These are phyloP conservation scores for Stylophora pistillata DNA, from an alignment of 64 coral and sea anemone genomes.

Conservation along the genomic window DNA sequence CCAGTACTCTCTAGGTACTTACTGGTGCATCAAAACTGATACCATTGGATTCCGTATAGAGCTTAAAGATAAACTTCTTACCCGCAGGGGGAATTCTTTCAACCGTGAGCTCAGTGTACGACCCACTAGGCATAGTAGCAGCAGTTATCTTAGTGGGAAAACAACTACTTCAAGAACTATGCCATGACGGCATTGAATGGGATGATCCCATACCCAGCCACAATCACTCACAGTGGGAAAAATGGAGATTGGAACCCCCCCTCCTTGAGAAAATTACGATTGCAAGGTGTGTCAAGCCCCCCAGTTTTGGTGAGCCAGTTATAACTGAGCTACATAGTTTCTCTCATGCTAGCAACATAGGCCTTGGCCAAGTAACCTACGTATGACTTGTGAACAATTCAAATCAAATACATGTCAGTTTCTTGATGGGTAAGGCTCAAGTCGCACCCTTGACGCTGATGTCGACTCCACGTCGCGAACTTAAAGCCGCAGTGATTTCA, in stretches of 20 bases:
- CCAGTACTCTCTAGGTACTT: constrained; percentile 29
- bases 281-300: constrained; percentile 43
- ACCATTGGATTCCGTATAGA: constrained; percentile 7
- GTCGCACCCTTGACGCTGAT: constrained; percentile 42
- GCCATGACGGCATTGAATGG: constrained; percentile 42
- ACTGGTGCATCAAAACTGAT: constrained; percentile 37
- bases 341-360: constrained; percentile 41
- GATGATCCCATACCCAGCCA: constrained; percentile 37
- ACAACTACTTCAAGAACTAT: constrained; percentile 45
- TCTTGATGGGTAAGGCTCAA: constrained; percentile 40
- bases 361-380: constrained; percentile 47
- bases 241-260: constrained; percentile 48
- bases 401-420: constrained; percentile 14
- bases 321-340: constrained; percentile 37
- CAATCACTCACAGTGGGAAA: constrained; percentile 44
- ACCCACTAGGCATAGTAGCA: constrained; percentile 17
- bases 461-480: constrained; percentile 26
- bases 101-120: constrained; percentile 33
- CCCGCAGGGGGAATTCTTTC: constrained; percentile 35
- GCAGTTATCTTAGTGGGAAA: constrained; percentile 45
- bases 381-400: constrained; percentile 29
- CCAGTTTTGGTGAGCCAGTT: constrained; percentile 37
- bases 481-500: too few species aligned
- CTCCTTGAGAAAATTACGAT: constrained; percentile 44
- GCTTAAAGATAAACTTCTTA: constrained; percentile 28